Evolutionary conservation across 2,113 vertebrate species (phyloP), one percentile per base, ranked within the genome.

Genomic region (Vulpes vulpes): DNA sequence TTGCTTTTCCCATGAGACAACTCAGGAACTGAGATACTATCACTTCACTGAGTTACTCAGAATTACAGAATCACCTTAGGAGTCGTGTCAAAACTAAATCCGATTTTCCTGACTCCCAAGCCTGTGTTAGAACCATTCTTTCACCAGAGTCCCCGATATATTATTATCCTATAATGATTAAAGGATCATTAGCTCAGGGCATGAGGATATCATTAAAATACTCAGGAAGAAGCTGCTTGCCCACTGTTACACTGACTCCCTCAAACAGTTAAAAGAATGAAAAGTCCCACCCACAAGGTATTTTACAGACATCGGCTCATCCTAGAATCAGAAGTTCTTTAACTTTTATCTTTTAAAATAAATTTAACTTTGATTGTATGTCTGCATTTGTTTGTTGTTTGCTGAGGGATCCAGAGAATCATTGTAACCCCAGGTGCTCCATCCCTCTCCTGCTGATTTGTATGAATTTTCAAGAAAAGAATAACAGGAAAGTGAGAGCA

Each of bases 381-480:
- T 53, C 53, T 88, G 0, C 92, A 43, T 83, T 64, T 27, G 2
- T 32, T 82, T 73, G 20, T 38, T 60, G 27, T 23, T 67, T 74
- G 6, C 53, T 73, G 96, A n/a, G 89, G 23, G 80, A 17, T 67
- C n/a, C 78, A 38, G 1, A 64, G 2, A 96, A 86, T 78, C 7
- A 16, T 91, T 38, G 27, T 20, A 87, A 0, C 0, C 4, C 11
- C 73, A 6, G 87, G 4, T 73, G 1, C 15, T 92, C 38, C 79
- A 25, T 76, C 27, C 93, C 71, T 0, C 3, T 67, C 57, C 92
- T 95, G 71, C 11, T 30, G 94, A 19, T 8, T 2, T 84, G 14
- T 82, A 55, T n/a, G 57, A 86, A 32, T 94, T 95, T 89, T 97
- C 25, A 88, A 35, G 11, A 73, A 62, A 23, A 30, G 53, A 67